Conservation (phyloP, 1,140 invertebrate species). For the Phymorhynchus buccinoides region DNA sequence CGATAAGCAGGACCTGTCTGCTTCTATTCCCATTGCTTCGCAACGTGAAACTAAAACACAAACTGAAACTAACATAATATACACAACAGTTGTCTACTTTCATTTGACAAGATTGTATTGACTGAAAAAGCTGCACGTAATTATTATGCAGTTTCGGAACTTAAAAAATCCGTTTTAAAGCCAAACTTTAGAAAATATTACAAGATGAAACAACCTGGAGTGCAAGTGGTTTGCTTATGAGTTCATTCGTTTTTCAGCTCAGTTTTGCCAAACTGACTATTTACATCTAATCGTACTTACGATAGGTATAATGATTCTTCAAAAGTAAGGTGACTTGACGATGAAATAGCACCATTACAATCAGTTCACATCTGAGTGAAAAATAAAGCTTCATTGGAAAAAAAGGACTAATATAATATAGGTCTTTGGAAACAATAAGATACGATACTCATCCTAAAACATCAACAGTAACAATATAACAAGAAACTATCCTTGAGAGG, state of each 20-base stretch:
- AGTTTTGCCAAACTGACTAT: too few relatives aligned
- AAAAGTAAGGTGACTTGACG: neutral
- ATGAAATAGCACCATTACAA: too few relatives aligned
- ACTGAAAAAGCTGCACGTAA: neutral
- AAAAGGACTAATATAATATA: neutral
- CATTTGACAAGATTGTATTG: neutral
- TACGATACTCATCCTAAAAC: neutral
- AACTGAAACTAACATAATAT: too few relatives aligned
- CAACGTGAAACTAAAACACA: neutral
- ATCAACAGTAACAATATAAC: neutral
- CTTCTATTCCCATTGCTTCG: neutral
- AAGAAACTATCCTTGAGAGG: neutral
- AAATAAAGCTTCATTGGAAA: neutral
- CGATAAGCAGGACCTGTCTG: neutral
- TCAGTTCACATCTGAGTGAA: too few relatives aligned
- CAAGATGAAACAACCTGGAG: too few relatives aligned
- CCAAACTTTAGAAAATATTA: too few relatives aligned
- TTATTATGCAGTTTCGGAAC: too few relatives aligned
- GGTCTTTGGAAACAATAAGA: neutral
- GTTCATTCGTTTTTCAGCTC: too few relatives aligned
- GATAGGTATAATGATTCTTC: neutral
- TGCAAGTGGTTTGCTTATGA: too few relatives aligned
- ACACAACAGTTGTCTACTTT: neutral
- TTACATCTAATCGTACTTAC: too few relatives aligned
- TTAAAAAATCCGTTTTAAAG: too few relatives aligned